A percentile compares a stretch with the other conserved stretches of the same genome.
Evolutionary conservation across 1,140 invertebrate genomes (phyloP).

Genomic region (Hycleus cichorii): DNA sequence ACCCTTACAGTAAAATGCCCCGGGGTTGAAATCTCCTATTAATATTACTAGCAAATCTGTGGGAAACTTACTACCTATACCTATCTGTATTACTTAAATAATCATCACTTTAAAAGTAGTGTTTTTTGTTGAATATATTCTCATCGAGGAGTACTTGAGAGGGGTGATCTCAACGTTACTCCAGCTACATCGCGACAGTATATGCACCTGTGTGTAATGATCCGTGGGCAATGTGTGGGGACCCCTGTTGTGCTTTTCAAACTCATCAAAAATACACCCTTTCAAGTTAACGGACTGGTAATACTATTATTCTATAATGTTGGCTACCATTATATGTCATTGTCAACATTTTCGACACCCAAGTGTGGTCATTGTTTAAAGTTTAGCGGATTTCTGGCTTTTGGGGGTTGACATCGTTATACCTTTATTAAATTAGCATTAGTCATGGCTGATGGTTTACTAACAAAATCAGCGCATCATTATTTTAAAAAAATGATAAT

Average conservation of each 20-base stretch:
- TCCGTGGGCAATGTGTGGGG: slow-evolving; percentile 14
- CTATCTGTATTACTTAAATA: background rate
- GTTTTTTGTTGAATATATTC: background rate
- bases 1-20: slow-evolving; percentile 8
- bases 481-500: no score
- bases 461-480: no score
- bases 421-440: slow-evolving; percentile 8
- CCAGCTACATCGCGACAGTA: background rate
- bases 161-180: slow-evolving; percentile 6
- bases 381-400: slow-evolving; percentile 14
- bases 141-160: background rate
- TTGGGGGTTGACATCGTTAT: slow-evolving; percentile 9
- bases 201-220: slow-evolving; percentile 18
- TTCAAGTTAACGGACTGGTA: slow-evolving; percentile 13
- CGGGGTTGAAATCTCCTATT: slow-evolving; percentile 7
- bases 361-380: slow-evolving; percentile 7
- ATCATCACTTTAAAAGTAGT: background rate
- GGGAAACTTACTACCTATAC: background rate
- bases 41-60: slow-evolving; percentile 9
- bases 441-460: slow-evolving; percentile 4
- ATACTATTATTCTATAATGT: slow-evolving; percentile 15
- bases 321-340: slow-evolving; percentile 13
- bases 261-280: slow-evolving; percentile 17
- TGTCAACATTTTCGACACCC: slow-evolving; percentile 17
- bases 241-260: slow-evolving; percentile 15